Evolutionary conservation across 2,797 vertebrate genomes (phyloP), one percentile per base, ranked within the genome.

Genomic region (Crypturellus tataupa): DNA sequence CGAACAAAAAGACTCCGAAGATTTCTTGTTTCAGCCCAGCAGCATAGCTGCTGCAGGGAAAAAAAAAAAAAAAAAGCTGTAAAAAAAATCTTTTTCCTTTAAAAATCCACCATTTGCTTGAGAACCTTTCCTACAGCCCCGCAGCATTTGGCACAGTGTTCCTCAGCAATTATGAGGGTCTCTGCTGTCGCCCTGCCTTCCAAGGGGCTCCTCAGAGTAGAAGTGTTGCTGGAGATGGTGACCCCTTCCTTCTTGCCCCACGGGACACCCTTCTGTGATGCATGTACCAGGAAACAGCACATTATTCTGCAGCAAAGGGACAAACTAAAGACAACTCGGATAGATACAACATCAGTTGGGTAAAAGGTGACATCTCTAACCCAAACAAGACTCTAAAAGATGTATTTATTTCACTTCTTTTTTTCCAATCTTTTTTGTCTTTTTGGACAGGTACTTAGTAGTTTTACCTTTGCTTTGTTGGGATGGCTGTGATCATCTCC

Each of bases 61-160:
- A 93, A 84, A 78, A 88, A 93, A 46, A 46, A 46, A 46, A 46
- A 47, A 78, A 86, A 93, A 84, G 17, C n/a, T 83, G 16, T 35
- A 18, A 44, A 60, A 80, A 68, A 60, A 5, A 10, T 7, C 0
- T 4, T n/a, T 78, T 85, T 85, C 67, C 56, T 39, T 73, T 35
- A 13, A 70, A 91, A 86, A 71, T 10, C 10, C 25, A 59, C 16
- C 0, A 6, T 72, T 76, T 79, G 72, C 58, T 77, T 19, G 49
- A 70, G 17, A 63, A 56, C 18, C 40, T 76, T 62, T 72, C n/a
- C 29, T 20, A 49, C 0, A 23, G 37, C 11, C 8, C 29, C 76
- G 56, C 18, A 73, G 51, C n/a, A 31, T 39, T 56, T 4, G 1
- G 35, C n/a, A 87, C 68, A 47, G 85, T 23, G 27, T 13, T 80